Evolutionary conservation across 2,113 vertebrate genomes (phyloP).

Genomic region (Leucopsar rothschildi): DNA sequence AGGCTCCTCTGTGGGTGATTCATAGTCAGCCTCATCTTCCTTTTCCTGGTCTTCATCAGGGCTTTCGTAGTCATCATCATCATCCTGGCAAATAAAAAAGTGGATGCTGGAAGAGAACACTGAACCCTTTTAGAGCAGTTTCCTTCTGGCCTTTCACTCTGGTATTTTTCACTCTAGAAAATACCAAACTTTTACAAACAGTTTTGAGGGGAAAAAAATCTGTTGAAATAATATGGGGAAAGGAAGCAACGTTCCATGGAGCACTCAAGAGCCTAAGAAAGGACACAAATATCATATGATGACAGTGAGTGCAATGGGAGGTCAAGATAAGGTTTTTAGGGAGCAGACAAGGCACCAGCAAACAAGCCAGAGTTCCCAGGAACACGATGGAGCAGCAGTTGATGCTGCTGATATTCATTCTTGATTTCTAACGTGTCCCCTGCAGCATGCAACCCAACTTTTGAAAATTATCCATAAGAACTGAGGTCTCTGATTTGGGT

Average conservation of each 20-base stretch:
- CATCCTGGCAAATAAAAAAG: slow-evolving; percentile 56
- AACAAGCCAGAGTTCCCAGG: not conserved
- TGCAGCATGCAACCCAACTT: not conserved
- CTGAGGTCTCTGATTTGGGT: not conserved
- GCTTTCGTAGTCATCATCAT: slow-evolving; percentile 89
- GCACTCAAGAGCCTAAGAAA: not conserved
- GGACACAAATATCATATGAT: not conserved
- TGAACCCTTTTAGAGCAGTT: not conserved
- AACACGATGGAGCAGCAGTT: not conserved
- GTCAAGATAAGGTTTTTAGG: not conserved
- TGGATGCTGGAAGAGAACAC: not conserved
- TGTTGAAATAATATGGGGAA: not conserved
- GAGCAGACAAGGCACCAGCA: not conserved
- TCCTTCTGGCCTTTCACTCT: not conserved
- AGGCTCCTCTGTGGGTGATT: slow-evolving; percentile 80
- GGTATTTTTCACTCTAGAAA: not conserved
- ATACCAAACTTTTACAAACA: not conserved
- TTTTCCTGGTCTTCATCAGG: slow-evolving; percentile 75
- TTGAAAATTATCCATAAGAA: not conserved
- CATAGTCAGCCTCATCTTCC: slow-evolving; percentile 83
- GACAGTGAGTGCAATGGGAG: not conserved
- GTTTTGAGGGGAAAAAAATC: not conserved
- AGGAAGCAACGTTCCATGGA: not conserved
- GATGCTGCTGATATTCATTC: not conserved
- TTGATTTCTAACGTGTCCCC: not conserved